phyloP scores from a whole-genome alignment of 1,140 invertebrate species.

The Hydropsyche tenuis region DNA sequence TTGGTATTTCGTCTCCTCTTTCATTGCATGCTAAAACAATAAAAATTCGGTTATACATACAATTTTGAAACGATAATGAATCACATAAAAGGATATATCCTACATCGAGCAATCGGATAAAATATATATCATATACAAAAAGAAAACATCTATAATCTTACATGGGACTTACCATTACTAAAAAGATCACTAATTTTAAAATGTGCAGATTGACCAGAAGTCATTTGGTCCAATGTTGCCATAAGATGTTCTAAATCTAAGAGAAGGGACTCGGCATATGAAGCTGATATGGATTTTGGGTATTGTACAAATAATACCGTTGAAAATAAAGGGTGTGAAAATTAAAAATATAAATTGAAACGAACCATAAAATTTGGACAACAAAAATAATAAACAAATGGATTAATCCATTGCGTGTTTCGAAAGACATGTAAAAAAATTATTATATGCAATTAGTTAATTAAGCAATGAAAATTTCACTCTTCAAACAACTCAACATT shows the following conservation, averaged over 20 bases:
- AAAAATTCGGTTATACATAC: slow-evolving; percentile 14
- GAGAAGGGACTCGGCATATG: slow-evolving; percentile 68
- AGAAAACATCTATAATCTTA: not conserved
- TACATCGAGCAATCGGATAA: not conserved
- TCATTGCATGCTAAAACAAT: slow-evolving; percentile 57
- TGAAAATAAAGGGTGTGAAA: slow-evolving; percentile 7
- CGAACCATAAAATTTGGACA: slow-evolving; percentile 45
- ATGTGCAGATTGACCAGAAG: slow-evolving; percentile 60
- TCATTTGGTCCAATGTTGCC: slow-evolving; percentile 64
- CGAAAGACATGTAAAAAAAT: slow-evolving; percentile 63
- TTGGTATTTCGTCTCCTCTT: slow-evolving; percentile 39
- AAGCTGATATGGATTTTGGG: slow-evolving; percentile 54
- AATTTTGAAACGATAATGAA: slow-evolving; percentile 12
- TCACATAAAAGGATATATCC: not conserved
- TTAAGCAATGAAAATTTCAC: not conserved
- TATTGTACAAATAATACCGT: not conserved
- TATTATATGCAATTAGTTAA: slow-evolving; percentile 1
- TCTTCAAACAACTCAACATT: too few relatives aligned
- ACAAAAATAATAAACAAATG: slow-evolving; percentile 36
- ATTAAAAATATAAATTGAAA: slow-evolving; percentile 41
- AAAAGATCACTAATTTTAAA: slow-evolving; percentile 63
- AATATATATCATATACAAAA: not conserved
- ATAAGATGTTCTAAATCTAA: slow-evolving; percentile 69
- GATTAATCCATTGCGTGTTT: slow-evolving; percentile 41
- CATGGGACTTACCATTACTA: slow-evolving; percentile 59